Evolutionary conservation across 2,797 vertebrate species (phyloP).

Genomic region (Leucoraja ocellata): DNA sequence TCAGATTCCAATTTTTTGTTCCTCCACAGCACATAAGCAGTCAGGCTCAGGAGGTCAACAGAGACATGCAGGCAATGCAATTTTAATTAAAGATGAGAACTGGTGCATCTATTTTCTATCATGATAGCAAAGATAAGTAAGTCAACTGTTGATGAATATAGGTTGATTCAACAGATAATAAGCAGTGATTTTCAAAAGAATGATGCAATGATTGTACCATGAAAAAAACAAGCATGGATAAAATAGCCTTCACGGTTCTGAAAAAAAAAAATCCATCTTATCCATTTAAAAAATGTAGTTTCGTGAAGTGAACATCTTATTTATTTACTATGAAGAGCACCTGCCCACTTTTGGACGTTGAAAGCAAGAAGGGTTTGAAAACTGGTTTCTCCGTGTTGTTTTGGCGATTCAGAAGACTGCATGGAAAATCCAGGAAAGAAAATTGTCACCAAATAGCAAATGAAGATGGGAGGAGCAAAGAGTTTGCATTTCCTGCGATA

Average conservation of each 20-base stretch:
- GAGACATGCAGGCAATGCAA: background rate
- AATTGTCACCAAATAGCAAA: no score
- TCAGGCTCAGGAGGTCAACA: background rate
- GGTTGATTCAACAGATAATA: background rate
- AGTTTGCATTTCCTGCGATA: no score
- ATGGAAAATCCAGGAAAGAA: no score
- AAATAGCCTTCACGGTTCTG: background rate
- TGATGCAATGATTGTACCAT: background rate
- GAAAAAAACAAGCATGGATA: background rate
- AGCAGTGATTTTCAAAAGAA: background rate
- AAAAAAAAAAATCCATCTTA: background rate
- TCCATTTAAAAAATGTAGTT: background rate
- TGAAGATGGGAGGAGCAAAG: no score
- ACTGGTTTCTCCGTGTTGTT: background rate
- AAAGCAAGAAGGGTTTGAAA: background rate
- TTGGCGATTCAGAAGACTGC: background rate
- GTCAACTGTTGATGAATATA: background rate
- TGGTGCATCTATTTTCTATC: background rate
- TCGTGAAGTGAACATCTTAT: background rate
- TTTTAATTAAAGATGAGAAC: background rate
- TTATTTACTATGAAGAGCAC: background rate
- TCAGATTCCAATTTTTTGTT: background rate
- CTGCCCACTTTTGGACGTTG: background rate
- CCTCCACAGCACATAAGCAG: background rate
- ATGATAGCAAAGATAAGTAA: background rate